A percentile compares a stretch with the other conserved stretches of the same genome.
Conservation (phyloP, 2,888 invertebrate genomes). For the Synergus laeviventris region DNA sequence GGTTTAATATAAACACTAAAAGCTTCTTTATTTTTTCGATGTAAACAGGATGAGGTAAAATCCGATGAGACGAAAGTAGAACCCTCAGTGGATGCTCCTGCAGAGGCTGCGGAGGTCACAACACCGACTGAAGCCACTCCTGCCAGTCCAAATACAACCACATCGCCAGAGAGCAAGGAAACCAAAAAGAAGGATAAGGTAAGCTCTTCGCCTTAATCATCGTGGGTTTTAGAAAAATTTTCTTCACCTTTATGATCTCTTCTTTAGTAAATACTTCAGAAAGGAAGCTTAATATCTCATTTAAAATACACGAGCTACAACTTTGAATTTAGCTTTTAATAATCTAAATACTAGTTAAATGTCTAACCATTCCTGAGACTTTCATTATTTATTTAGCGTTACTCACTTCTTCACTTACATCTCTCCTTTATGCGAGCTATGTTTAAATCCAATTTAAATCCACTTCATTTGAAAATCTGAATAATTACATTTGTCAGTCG, state of each 20-base stretch:
- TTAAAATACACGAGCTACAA: not conserved
- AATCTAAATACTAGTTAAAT: not conserved
- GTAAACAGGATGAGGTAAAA: slow-evolving; percentile 63
- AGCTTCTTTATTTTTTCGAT: slow-evolving; percentile 40
- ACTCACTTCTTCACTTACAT: not conserved
- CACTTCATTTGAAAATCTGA: not conserved
- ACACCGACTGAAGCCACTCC: slow-evolving; percentile 71
- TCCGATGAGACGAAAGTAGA: slow-evolving; percentile 69
- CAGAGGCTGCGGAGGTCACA: slow-evolving; percentile 70
- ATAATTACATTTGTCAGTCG: not conserved
- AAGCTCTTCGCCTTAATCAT: slow-evolving; percentile 40
- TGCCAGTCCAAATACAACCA: slow-evolving; percentile 67
- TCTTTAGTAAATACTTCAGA: not conserved
- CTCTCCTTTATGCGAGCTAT: not conserved
- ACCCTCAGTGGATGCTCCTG: slow-evolving; percentile 64
- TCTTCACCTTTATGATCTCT: not conserved
- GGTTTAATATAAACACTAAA: not conserved
- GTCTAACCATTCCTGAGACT: not conserved
- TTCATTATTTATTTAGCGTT: not conserved
- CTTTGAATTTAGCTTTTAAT: not conserved
- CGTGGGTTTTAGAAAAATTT: not conserved
- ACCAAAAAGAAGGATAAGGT: slow-evolving; percentile 74
- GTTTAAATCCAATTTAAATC: not conserved
- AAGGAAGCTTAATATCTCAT: not conserved
- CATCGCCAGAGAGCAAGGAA: slow-evolving; percentile 73